These are phyloP conservation scores for Drosophila leontia DNA, from an alignment of 1,140 invertebrate species.

Conservation along the genomic window DNA sequence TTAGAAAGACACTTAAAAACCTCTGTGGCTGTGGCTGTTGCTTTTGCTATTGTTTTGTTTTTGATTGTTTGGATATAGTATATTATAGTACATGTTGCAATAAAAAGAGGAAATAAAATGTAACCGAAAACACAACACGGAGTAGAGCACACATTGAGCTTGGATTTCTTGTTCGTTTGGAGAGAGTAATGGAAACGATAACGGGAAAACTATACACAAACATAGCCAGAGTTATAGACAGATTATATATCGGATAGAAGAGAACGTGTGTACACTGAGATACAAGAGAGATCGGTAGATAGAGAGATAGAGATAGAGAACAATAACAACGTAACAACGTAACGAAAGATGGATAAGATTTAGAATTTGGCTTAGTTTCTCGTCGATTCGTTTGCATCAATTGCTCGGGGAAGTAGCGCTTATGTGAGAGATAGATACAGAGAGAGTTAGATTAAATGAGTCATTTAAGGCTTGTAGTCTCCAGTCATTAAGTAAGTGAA, in stretches of 20 bases:
- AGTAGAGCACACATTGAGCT: constrained; percentile 65
- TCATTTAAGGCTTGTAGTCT: constrained; percentile 67
- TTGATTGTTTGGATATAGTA: constrained; percentile 36
- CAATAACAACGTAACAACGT: constrained; percentile 51
- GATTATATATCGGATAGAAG: constrained; percentile 34
- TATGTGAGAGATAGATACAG: constrained; percentile 55
- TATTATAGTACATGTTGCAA: constrained; percentile 58
- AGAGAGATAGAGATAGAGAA: constrained; percentile 6
- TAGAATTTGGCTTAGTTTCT: constrained; percentile 53
- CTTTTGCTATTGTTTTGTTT: constrained; percentile 10
- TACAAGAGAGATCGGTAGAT: constrained; percentile 49
- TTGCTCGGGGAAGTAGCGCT: constrained; percentile 50
- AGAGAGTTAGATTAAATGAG: constrained; percentile 53
- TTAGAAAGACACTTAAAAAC: constrained; percentile 70
- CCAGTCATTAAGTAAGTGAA: constrained; percentile 80
- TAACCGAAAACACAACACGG: constrained; percentile 46
- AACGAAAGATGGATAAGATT: constrained; percentile 50
- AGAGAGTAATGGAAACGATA: constrained; percentile 54
- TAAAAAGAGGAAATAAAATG: constrained; percentile 39
- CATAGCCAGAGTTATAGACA: constrained; percentile 64
- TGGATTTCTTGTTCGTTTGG: constrained; percentile 27
- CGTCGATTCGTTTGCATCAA: constrained; percentile 52
- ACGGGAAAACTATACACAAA: constrained; percentile 69
- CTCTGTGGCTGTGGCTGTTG: constrained; percentile 31
- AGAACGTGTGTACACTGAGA: constrained; percentile 58